phyloP scores from a whole-genome alignment of 1,140 invertebrate species.

The Lepidurus packardi region DNA sequence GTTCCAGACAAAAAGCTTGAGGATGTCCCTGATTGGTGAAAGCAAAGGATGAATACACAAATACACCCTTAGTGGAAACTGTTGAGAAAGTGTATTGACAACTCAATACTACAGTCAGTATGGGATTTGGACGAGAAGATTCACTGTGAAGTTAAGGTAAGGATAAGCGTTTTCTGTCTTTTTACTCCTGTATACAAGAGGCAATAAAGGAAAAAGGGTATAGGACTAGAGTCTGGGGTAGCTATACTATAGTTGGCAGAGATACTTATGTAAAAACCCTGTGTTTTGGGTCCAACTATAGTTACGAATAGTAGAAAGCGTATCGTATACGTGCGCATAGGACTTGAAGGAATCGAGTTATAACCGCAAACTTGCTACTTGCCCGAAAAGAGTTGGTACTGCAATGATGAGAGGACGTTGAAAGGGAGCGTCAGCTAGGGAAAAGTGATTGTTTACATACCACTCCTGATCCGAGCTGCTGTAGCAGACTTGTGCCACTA shows the following conservation, averaged over 20 bases:
- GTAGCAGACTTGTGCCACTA: slow-evolving; percentile 38
- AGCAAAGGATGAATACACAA: slow-evolving; percentile 10
- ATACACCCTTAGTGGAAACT: background rate
- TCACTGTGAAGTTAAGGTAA: background rate
- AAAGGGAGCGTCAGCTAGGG: background rate
- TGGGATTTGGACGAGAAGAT: background rate
- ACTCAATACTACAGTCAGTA: background rate
- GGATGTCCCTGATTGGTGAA: background rate
- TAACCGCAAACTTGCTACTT: slow-evolving; percentile 24
- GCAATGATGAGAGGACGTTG: background rate
- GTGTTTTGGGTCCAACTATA: background rate
- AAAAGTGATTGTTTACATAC: slow-evolving; percentile 36
- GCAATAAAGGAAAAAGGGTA: background rate
- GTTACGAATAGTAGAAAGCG: background rate
- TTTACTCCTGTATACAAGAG: background rate
- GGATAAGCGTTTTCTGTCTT: background rate
- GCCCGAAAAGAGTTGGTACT: slow-evolving; percentile 33
- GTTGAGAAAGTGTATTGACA: background rate
- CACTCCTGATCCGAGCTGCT: slow-evolving; percentile 42
- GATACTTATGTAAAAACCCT: background rate
- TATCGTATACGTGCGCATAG: slow-evolving; percentile 11
- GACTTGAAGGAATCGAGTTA: background rate
- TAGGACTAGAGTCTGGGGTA: background rate
- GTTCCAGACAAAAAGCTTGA: background rate
- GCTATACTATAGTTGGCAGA: background rate